Evolutionary conservation across 2,888 invertebrate genomes (phyloP).

Genomic region (Ophion obscuratus): DNA sequence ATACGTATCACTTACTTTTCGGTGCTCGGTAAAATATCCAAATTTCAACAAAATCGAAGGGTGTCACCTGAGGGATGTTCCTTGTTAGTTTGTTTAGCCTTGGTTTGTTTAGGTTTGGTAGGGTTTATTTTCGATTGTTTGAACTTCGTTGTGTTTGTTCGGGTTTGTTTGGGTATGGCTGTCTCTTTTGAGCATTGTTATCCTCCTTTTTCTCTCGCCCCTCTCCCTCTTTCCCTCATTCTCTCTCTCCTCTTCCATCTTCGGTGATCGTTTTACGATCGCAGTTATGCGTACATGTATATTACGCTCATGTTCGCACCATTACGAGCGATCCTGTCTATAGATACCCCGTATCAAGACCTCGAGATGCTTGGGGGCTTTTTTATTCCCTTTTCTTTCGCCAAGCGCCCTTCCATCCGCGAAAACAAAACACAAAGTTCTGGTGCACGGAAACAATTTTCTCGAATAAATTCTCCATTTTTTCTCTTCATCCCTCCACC

Average conservation of each 20-base stretch:
- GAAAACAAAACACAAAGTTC: constrained; percentile 45
- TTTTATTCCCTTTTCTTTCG: not conserved
- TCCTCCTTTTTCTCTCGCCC: not conserved
- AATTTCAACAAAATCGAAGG: no score
- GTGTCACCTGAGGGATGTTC: no score
- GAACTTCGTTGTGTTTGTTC: no score
- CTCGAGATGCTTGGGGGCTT: not conserved
- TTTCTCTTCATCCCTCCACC: not conserved
- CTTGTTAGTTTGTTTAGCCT: no score
- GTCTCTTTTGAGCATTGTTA: no score
- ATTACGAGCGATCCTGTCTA: constrained; percentile 32
- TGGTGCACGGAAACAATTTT: constrained; percentile 37
- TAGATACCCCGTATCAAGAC: not conserved
- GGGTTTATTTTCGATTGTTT: no score
- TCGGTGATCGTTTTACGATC: not conserved
- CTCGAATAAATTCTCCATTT: constrained; percentile 42
- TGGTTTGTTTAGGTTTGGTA: no score
- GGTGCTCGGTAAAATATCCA: no score
- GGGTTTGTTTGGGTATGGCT: no score
- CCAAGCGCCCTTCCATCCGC: constrained; percentile 10
- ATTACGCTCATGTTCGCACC: not conserved
- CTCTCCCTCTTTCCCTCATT: not conserved
- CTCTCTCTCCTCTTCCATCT: not conserved
- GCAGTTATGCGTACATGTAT: not conserved
- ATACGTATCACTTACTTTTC: no score